Percentiles rank a stretch among this genome's conserved stretches.
Conservation (phyloP, 1,140 invertebrate species). For the Listronotus bonariensis region DNA sequence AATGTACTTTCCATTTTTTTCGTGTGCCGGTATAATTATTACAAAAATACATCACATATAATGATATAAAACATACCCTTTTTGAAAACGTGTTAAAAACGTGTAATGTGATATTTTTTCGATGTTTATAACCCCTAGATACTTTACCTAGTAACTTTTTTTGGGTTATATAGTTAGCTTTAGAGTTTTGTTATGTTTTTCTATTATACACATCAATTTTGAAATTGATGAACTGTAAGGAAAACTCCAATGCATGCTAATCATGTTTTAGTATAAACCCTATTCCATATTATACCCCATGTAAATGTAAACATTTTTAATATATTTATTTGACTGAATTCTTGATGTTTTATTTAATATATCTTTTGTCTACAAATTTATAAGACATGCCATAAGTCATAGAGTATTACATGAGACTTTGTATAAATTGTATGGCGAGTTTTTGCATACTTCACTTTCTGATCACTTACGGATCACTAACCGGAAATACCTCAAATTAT, state of each 20-base stretch:
- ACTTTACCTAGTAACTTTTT: background rate
- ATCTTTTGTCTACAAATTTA: no score
- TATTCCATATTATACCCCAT: slow-evolving; percentile 15
- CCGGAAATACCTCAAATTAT: no score
- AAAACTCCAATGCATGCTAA: slow-evolving; percentile 30
- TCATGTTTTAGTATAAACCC: slow-evolving; percentile 13
- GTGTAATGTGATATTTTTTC: slow-evolving; percentile 11
- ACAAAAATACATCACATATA: no score
- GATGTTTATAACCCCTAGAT: slow-evolving; percentile 10
- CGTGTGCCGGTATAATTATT: no score
- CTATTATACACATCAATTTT: background rate
- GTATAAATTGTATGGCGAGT: no score
- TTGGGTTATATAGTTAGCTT: background rate
- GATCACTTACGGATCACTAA: no score
- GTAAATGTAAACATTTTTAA: slow-evolving; percentile 16
- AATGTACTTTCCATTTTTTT: no score
- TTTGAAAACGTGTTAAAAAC: background rate
- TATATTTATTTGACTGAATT: slow-evolving; percentile 7
- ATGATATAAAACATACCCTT: background rate
- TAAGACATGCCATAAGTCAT: no score
- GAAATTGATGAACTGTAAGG: slow-evolving; percentile 20
- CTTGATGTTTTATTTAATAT: no score
- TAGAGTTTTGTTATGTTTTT: slow-evolving; percentile 8
- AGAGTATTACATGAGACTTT: no score
- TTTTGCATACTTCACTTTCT: no score